Conservation (phyloP, 2,113 vertebrate species). For the Ciconia maguari region DNA sequence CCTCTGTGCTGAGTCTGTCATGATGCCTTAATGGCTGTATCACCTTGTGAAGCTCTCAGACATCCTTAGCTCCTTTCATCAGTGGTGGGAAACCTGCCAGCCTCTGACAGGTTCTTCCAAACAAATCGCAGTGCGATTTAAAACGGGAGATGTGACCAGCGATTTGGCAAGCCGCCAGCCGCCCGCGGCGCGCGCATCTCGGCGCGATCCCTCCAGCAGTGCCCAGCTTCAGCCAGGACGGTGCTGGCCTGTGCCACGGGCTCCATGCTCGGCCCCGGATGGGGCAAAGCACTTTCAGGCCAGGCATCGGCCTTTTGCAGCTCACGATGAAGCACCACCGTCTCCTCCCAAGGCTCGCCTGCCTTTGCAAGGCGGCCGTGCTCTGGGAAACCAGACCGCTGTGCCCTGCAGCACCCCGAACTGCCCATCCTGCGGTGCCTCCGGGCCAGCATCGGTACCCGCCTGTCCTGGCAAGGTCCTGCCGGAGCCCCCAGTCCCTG, state of each 20-base stretch:
- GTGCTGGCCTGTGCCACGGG: rapidly evolving
- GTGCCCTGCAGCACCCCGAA: background rate
- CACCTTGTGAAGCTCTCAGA: constrained; percentile 50
- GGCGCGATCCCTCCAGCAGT: rapidly evolving
- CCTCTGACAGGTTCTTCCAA: constrained; percentile 51
- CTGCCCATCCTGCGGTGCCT: rapidly evolving
- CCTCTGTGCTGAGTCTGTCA: constrained; percentile 8
- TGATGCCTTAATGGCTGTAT: constrained; percentile 40
- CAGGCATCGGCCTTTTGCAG: background rate
- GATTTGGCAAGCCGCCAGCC: background rate
- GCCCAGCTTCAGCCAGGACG: rapidly evolving
- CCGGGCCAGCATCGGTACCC: rapidly evolving
- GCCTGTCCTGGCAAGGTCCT: rapidly evolving
- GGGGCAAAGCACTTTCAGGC: background rate
- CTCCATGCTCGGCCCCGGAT: rapidly evolving
- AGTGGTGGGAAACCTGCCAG: constrained; percentile 43
- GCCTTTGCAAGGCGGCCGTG: background rate
- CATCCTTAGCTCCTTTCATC: constrained; percentile 47
- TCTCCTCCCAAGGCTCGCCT: background rate
- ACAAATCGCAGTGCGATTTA: background rate
- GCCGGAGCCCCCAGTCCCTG: background rate
- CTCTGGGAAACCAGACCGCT: rapidly evolving
- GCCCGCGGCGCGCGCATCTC: background rate
- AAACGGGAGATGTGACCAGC: background rate
- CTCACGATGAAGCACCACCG: rapidly evolving